These are phyloP conservation scores for Melanotaenia boesemani DNA, from an alignment of 2,797 vertebrate species.

Conservation along the genomic window DNA sequence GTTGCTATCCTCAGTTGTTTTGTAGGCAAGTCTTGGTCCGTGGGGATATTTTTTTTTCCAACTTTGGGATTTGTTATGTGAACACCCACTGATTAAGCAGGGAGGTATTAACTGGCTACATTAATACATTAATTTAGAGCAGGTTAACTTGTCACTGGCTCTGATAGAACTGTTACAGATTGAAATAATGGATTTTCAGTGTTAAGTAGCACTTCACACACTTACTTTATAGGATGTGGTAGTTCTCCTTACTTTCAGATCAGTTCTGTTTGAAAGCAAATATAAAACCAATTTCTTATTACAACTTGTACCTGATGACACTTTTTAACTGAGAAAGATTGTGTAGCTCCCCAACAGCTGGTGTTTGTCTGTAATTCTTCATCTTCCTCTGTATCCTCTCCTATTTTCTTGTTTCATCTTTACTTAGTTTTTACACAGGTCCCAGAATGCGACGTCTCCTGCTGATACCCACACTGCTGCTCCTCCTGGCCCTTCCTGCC, in stretches of 20 bases:
- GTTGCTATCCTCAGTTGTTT: neutral
- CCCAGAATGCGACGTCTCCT: slow-evolving; percentile 76
- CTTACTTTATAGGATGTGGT: neutral
- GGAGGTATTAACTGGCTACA: neutral
- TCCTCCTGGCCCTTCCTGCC: slow-evolving; percentile 77
- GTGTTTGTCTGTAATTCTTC: neutral
- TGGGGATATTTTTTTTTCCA: neutral
- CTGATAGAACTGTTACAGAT: neutral
- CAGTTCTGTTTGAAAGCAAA: neutral
- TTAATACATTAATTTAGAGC: neutral
- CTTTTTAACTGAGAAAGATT: neutral
- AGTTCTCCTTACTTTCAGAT: neutral
- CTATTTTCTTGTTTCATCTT: slow-evolving; percentile 19
- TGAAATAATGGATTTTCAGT: neutral
- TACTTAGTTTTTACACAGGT: slow-evolving; percentile 35
- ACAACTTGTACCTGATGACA: neutral
- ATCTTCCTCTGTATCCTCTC: neutral
- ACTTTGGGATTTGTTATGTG: neutral
- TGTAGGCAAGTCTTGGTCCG: neutral
- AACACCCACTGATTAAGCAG: neutral
- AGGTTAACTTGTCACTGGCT: neutral
- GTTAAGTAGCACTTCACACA: neutral
- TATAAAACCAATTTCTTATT: neutral
- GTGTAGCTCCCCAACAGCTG: neutral
- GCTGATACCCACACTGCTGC: slow-evolving; percentile 74